Base-by-base conservation (phyloP, 2,113 vertebrate genomes). In the Budorcas taxicolor region DNA sequence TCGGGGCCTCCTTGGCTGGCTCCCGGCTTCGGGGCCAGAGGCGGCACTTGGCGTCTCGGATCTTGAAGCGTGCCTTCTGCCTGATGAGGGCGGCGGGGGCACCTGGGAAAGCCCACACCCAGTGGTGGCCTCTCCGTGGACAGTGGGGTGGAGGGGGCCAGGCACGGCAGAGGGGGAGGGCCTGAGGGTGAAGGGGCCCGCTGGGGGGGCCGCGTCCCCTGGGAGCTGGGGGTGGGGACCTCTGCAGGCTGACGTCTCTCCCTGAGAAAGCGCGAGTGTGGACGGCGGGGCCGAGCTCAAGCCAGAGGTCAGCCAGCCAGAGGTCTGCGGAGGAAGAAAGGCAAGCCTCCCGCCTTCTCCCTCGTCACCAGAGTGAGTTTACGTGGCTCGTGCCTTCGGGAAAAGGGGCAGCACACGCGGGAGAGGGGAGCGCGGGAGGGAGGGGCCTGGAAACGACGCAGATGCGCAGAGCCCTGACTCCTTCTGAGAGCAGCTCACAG, bases 11-110 rank as follows among this genome's bases (percentile, higher is more conserved):
- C 96, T 99, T 99, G 27, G 98, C 96, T 94, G 99, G 99, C 96
- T 99, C 99, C 95, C 98, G 99, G 98, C 98, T 99, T 55, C 99
- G 99, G 55, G 99, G 99, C 50, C 98, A 98, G 94, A 99, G 99
- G 97, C 99, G 99, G 97, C 99, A 99, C 95, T 99, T 99, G 91
- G 99, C 99, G 4, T 99, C 99, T 98, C 99, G 99, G 97, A 99
- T 99, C 99, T 99, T 99, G 97, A 99, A 99, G 36, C 99, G 99
- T 76, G 99, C 99, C 97, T 99, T 99, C 98, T 99, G 99, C 94
- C 99, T 99, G 98, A 99, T 98, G 67, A 99, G 99, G 10, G 99
- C 98, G 1, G 98, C 98, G 67, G 99, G 76, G 0, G 98, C 97
- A 97, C 99, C 99, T 99, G 97, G 96, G 94, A 93, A 94, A 60